Base-by-base conservation (phyloP, 2,888 invertebrate species). In the Mimachlamys varia region DNA sequence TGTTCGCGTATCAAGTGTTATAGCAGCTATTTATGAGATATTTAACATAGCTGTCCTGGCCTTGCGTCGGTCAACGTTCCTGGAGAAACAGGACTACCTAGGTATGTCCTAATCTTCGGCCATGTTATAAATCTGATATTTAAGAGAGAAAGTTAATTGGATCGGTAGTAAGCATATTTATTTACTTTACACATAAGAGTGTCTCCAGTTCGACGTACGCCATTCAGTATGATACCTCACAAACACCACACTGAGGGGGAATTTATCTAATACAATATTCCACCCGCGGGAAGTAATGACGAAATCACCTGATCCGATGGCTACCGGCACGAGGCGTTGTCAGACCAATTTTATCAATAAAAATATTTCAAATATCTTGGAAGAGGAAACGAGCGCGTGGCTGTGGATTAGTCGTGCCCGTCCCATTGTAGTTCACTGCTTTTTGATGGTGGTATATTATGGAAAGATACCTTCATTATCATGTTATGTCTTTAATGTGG, bases 131-230 rank as follows among this genome's bases (percentile, higher is more conserved):
- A 92, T 92, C 91, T 90, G 89, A 90, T 88, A 89, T 91, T 91
- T 91, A 91, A 91, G 90, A 90, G 90, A 89, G 91, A 91, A 91
- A 91, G 92, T 92, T 92, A 92, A 92, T 92, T 92, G 90, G 91
- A 90, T 90, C 89, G 76, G 91, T 89, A 90, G 91, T 90, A 90
- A 91, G 89, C 90, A 91, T 90, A 92, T 92, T 92, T 92, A 91
- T 92, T 90, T 92, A 90, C 87, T 89, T 91, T 88, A 87, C 88
- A 89, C 88, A 87, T 89, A 88, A 53, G 38, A 27, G 88, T 38
- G 91, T 89, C 91, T 91, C 91, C 91, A 89, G 53, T 87, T 89
- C 88, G 90, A 90, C 90, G 89, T 55, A 33, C 50, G 87, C 76
- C 76, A 76, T 76, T 76, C 76, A 76, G 13, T 7, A 33, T 76